Conservation (phyloP, 92 coral and sea anemone genomes). For the Paramuricea clavata region DNA sequence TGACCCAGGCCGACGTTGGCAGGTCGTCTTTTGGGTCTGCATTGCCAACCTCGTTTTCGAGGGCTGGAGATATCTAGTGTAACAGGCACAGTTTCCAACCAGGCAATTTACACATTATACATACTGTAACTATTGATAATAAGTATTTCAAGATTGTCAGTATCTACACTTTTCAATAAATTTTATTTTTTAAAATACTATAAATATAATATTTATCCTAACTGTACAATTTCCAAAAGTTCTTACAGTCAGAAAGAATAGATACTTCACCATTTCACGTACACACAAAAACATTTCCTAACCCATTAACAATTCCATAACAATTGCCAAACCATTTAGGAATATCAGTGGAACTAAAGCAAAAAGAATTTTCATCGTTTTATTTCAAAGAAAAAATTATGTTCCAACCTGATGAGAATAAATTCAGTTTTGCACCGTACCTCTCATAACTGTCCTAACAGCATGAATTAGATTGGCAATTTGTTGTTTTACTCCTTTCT, state of each 20-base stretch:
- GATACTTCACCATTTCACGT: not conserved
- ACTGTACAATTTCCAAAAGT: not conserved
- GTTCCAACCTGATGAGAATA: too few relatives aligned
- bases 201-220: not conserved
- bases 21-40: too few relatives aligned
- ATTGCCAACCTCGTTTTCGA: too few relatives aligned
- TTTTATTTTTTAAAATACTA: slow-evolving; percentile 7
- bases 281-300: not conserved
- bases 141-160: not conserved
- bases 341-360: slow-evolving; percentile 94
- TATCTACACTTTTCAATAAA: not conserved
- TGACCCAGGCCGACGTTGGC: too few relatives aligned
- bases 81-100: too few relatives aligned
- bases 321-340: slow-evolving; percentile 85
- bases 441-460: slow-evolving; percentile 98
- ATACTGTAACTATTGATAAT: too few relatives aligned
- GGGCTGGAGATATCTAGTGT: too few relatives aligned
- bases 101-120: too few relatives aligned
- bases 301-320: slow-evolving; percentile 91
- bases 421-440: too few relatives aligned
- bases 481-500: slow-evolving; percentile 97
- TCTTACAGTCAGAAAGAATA: not conserved
- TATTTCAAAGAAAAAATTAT: too few relatives aligned
- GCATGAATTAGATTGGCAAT: slow-evolving; percentile 92
- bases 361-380: not conserved